A percentile compares a stretch with the other conserved stretches of the same genome.
Conservation (phyloP, 2,113 vertebrate genomes). For the human region DNA sequence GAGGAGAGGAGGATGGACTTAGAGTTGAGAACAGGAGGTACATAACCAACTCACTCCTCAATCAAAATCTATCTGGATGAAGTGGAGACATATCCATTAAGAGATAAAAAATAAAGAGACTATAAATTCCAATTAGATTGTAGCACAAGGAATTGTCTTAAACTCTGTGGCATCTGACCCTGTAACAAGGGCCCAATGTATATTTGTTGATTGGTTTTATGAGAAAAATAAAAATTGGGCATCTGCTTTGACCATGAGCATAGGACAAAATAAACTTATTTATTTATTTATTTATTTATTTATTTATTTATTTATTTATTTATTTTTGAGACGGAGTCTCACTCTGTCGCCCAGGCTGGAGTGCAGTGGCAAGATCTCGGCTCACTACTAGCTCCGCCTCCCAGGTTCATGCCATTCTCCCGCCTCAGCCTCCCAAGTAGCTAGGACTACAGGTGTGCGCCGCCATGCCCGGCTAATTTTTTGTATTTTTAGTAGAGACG, state of each 20-base stretch:
- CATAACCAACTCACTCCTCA: neutral
- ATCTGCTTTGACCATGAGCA: neutral
- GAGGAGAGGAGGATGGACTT: neutral
- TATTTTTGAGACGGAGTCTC: no score
- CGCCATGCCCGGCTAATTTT: no score
- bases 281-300: neutral
- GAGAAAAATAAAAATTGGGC: neutral
- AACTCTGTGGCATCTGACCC: neutral
- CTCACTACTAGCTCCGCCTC: no score
- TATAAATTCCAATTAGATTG: neutral
- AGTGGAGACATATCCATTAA: neutral
- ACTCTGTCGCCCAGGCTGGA: no score
- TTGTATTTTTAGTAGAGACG: no score
- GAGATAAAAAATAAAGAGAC: neutral
- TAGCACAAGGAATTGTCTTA: neutral
- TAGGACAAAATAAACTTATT: conserved; percentile 9
- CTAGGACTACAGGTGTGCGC: no score
- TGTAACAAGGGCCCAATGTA: neutral
- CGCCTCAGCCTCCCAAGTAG: no score
- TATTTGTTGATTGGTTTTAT: neutral
- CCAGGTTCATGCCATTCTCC: no score
- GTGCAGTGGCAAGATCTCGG: no score
- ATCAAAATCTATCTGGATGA: neutral
- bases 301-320: no score
- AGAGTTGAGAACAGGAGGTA: neutral